Conservation (phyloP, 2,797 vertebrate species). For the Acanthurus leucopareius region DNA sequence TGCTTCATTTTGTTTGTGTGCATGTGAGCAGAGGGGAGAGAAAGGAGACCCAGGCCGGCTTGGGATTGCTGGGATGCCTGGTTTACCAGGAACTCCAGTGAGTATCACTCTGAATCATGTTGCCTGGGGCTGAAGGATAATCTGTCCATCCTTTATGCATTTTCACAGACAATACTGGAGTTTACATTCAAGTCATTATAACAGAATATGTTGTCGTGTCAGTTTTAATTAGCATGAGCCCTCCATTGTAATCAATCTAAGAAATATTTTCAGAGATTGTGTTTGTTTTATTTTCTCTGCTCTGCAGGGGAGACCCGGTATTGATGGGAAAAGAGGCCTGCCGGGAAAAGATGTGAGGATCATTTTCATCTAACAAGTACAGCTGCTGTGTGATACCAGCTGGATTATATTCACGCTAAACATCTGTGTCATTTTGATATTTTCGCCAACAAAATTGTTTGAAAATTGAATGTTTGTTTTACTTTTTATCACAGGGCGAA, state of each 20-base stretch:
- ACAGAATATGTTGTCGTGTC: not conserved
- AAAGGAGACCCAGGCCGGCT: slow-evolving; percentile 84
- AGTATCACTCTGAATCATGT: slow-evolving; percentile 60
- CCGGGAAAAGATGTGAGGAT: slow-evolving; percentile 84
- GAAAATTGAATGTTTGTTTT: not conserved
- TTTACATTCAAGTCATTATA: slow-evolving; percentile 2
- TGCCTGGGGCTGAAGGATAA: not conserved
- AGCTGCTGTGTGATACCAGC: too few species aligned
- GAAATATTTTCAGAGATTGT: slow-evolving; percentile 7
- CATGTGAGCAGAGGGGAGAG: slow-evolving; percentile 78
- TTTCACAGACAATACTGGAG: not conserved
- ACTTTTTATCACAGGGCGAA: slow-evolving; percentile 76
- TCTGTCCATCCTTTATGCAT: slow-evolving; percentile 1
- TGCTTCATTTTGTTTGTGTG: slow-evolving; percentile 5
- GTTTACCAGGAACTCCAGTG: slow-evolving; percentile 87
- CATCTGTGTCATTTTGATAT: not conserved
- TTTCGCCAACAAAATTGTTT: not conserved
- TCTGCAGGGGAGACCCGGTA: slow-evolving; percentile 83
- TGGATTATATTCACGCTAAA: not conserved
- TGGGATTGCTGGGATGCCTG: slow-evolving; percentile 87
- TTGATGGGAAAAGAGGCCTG: slow-evolving; percentile 86
- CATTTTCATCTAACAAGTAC: slow-evolving; percentile 11
- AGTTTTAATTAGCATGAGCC: not conserved
- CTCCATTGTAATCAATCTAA: slow-evolving; percentile 23
- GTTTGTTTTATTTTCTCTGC: slow-evolving; percentile 27